Percentiles rank a stretch among this genome's conserved stretches.
phyloP scores from a whole-genome alignment of 2,888 invertebrate genomes.

The Desoria tigrina region DNA sequence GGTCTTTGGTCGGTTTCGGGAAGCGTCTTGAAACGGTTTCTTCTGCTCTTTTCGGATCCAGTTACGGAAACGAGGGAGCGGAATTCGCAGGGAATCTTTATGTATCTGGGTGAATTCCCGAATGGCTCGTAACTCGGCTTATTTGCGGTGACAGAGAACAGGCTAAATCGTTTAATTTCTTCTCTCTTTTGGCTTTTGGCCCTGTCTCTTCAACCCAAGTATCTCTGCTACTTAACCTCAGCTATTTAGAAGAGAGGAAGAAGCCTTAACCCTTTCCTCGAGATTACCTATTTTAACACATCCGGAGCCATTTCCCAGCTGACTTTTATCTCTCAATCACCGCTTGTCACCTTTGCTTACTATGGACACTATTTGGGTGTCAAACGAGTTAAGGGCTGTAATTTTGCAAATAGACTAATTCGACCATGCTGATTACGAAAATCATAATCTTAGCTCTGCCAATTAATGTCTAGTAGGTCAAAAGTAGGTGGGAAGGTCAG shows the following conservation, averaged over 20 bases:
- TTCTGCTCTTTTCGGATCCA: no score
- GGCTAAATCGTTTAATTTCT: conserved; percentile 18
- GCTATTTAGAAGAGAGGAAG: no score
- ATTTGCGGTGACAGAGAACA: conserved; percentile 17
- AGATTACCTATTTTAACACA: neutral
- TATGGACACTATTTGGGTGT: conserved; percentile 1
- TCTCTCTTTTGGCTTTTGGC: neutral
- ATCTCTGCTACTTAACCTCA: neutral
- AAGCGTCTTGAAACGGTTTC: no score
- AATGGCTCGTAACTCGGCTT: conserved; percentile 11
- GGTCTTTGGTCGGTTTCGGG: no score
- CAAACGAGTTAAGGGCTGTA: no score
- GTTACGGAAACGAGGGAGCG: no score
- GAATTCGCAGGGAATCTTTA: no score
- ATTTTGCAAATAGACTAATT: neutral
- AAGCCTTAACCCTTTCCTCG: neutral
- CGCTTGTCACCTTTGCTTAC: neutral
- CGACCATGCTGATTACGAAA: no score
- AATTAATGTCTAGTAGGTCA: no score
- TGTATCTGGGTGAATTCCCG: conserved; percentile 11
- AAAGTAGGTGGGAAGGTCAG: no score
- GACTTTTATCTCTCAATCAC: conserved; percentile 14
- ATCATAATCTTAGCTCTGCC: no score
- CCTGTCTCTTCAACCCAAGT: neutral
- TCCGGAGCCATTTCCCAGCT: neutral